Base-by-base conservation (phyloP, 2,888 invertebrate species). In the Sminthurinus aureus region DNA sequence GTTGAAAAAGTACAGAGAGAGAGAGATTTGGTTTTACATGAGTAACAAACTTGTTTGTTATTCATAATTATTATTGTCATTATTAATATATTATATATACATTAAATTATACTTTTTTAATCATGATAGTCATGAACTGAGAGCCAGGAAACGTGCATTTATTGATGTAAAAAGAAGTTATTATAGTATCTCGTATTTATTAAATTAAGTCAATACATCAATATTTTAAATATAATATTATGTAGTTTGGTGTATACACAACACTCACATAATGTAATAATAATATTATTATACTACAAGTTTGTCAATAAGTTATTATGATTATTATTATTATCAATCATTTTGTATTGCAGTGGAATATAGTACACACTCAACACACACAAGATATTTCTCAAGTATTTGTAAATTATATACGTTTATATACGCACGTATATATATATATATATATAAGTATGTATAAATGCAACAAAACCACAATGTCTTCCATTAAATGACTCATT, bases 381-480 rank as follows among this genome's bases (percentile, higher is more conserved):
- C n/a, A n/a, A n/a, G n/a, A n/a, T n/a, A n/a, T n/a, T n/a, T n/a
- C n/a, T n/a, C n/a, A n/a, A n/a, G n/a, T n/a, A n/a, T n/a, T n/a
- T n/a, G n/a, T n/a, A n/a, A n/a, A n/a, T n/a, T n/a, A n/a, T n/a
- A n/a, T n/a, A n/a, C n/a, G n/a, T n/a, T n/a, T n/a, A n/a, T n/a
- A n/a, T n/a, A n/a, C n/a, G n/a, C n/a, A n/a, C n/a, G n/a, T n/a
- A n/a, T n/a, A n/a, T n/a, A n/a, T n/a, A n/a, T 38, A 38, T 6
- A 6, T 38, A 38, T 38, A 64, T 9, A 64, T 9, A 8, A 2
- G n/a, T n/a, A 64, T n/a, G n/a, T 15, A 20, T n/a, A n/a, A 67
- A n/a, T 11, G 22, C 67, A 67, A 67, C 67, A 67, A 67, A 67
- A 67, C 22, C n/a, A 67, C 67, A 67, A 67, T 67, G 67, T 67